Base-by-base conservation (phyloP, 1,140 invertebrate species). In the Archivesica marissinica region DNA sequence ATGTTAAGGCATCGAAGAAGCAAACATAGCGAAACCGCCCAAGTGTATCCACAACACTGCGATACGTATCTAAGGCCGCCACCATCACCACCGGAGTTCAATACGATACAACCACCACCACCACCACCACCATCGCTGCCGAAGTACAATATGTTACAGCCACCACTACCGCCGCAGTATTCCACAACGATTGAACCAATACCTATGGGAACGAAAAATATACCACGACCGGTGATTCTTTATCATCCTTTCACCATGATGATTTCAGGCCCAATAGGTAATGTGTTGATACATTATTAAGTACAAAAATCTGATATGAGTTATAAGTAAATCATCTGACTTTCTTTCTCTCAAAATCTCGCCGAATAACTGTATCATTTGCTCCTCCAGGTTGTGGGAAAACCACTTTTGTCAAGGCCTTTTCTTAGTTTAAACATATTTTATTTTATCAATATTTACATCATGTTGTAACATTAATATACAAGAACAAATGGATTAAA, bases 171-270 rank as follows among this genome's bases (percentile, higher is more conserved):
- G n/a, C n/a, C n/a, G n/a, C n/a, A n/a, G n/a, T n/a, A n/a, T n/a
- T n/a, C n/a, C n/a, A n/a, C n/a, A n/a, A n/a, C n/a, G n/a, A n/a
- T n/a, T n/a, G n/a, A n/a, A n/a, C n/a, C n/a, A n/a, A n/a, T n/a
- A n/a, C n/a, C n/a, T n/a, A n/a, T n/a, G n/a, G n/a, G n/a, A n/a
- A n/a, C 59, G 25, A 13, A 30, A 20, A 30, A 2, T 9, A 13
- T 2, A 7, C 4, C 9, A 30, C 11, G 17, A 20, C 59, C 9
- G 20, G 52, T 50, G 41, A 15, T 75, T 35, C 39, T 50, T 50
- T 28, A 75, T n/a, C 70, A 75, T 35, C 70, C 70, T 28, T 75
- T 75, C 38, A 52, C 68, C 25, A 75, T 75, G 70, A 75, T 75
- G 70, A 28, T 75, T 75, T 72, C 68, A 11, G 68, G 68, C n/a